Evolutionary conservation across 2,888 invertebrate species (phyloP).

Genomic region (Andrena trimmerana): DNA sequence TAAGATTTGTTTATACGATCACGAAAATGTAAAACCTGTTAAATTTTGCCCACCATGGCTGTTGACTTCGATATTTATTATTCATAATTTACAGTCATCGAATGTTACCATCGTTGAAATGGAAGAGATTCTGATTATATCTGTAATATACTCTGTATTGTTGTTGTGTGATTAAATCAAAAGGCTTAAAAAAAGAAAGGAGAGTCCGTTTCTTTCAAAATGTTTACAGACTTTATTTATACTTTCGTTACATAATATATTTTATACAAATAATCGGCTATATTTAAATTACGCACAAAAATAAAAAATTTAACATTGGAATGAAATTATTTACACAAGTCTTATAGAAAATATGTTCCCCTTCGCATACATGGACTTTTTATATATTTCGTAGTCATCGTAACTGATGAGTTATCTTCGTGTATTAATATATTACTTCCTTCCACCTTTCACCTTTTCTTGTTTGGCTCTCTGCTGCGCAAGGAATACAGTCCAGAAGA

Average conservation of each 20-base stretch:
- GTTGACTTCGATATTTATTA: constrained; percentile 64
- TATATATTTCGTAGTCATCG: not conserved
- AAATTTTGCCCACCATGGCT: constrained; percentile 52
- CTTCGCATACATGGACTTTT: constrained; percentile 2
- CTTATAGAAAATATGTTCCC: constrained; percentile 33
- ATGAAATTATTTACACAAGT: constrained; percentile 32
- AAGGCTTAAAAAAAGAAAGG: constrained; percentile 59
- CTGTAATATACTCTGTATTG: constrained; percentile 84
- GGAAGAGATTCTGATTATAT: constrained; percentile 80
- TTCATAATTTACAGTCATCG: constrained; percentile 70
- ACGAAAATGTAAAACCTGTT: constrained; percentile 25
- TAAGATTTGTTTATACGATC: constrained; percentile 12
- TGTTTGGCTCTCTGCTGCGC: constrained; percentile 89
- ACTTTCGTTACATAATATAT: not conserved
- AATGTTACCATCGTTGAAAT: constrained; percentile 82
- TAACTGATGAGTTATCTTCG: not conserved
- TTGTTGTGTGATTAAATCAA: constrained; percentile 84
- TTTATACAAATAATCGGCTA: not conserved
- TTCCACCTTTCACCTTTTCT: constrained; percentile 61
- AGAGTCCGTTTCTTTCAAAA: not conserved
- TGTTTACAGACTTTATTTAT: constrained; percentile 40
- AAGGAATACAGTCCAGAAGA: constrained; percentile 92
- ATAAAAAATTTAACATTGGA: constrained; percentile 8
- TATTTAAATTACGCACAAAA: not conserved
- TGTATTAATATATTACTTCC: constrained; percentile 42